These are phyloP conservation scores for Andinoacara biseriatus DNA, from an alignment of 2,113 vertebrate species.

Conservation along the genomic window DNA sequence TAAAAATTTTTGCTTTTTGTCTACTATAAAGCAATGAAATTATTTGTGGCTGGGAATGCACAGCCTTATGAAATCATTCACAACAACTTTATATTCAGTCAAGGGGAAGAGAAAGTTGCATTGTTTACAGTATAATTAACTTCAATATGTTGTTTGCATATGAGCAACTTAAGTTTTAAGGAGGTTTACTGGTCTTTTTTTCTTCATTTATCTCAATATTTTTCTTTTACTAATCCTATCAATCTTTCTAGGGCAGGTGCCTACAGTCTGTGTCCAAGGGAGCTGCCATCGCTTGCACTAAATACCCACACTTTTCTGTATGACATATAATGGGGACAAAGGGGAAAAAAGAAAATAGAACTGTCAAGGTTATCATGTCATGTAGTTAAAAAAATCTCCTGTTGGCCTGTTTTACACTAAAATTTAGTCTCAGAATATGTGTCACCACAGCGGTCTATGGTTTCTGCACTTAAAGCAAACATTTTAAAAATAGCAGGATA, in stretches of 20 bases:
- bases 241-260: not conserved
- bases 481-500: slow-evolving; percentile 49
- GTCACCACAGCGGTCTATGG: slow-evolving; percentile 25
- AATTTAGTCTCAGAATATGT: slow-evolving; percentile 43
- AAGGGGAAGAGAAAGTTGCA: not conserved
- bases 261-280: not conserved
- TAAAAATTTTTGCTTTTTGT: not conserved
- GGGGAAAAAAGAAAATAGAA: slow-evolving; percentile 47
- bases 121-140: not conserved
- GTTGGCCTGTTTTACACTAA: slow-evolving; percentile 56
- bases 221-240: not conserved
- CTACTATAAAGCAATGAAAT: not conserved
- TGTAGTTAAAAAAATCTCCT: not conserved
- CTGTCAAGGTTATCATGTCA: slow-evolving; percentile 59
- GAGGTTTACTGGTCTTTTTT: not conserved
- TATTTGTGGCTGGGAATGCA: not conserved
- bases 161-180: not conserved
- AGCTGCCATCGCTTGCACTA: slow-evolving; percentile 4
- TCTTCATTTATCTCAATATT: not conserved
- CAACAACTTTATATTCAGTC: not conserved
- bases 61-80: not conserved
- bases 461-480: slow-evolving; percentile 33
- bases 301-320: slow-evolving; percentile 27
- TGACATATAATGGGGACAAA: slow-evolving; percentile 40
- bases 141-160: not conserved